Conservation (phyloP, 2,113 vertebrate genomes). For the Laterallus jamaicensis region DNA sequence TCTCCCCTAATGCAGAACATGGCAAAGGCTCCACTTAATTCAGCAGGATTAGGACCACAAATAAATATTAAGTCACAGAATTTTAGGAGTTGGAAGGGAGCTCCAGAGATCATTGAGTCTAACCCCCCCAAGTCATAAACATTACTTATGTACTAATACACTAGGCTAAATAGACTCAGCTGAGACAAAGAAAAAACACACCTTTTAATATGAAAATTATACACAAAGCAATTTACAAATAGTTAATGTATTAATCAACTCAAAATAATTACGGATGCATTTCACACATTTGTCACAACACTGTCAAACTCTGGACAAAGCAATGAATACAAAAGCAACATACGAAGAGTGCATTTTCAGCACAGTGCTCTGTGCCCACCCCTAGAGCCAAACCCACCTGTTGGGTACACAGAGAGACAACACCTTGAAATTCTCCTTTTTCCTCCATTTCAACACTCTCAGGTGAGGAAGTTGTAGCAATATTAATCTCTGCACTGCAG, state of each 20-base stretch:
- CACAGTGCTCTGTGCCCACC: not conserved
- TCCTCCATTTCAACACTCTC: not conserved
- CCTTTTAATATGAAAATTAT: not conserved
- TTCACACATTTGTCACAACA: not conserved
- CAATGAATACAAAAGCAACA: not conserved
- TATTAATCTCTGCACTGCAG: not conserved
- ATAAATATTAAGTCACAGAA: constrained; percentile 2
- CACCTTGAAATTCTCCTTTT: not conserved
- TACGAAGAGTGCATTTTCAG: not conserved
- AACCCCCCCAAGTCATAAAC: not conserved
- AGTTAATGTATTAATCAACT: not conserved
- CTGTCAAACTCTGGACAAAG: not conserved
- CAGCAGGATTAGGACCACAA: not conserved
- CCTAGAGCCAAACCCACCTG: not conserved
- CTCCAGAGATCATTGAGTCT: no score
- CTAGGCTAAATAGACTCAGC: not conserved
- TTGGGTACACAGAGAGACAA: not conserved
- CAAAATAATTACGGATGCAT: not conserved
- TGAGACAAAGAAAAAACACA: not conserved
- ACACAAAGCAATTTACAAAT: not conserved
- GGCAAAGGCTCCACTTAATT: not conserved
- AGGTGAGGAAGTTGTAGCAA: not conserved
- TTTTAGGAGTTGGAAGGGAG: no score
- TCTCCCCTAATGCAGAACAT: not conserved
- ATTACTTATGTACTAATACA: not conserved